Percentiles rank a stretch among this genome's conserved stretches.
These are phyloP conservation scores for Pelobates cultripes DNA, from an alignment of 2,797 vertebrate genomes.

Conservation along the genomic window DNA sequence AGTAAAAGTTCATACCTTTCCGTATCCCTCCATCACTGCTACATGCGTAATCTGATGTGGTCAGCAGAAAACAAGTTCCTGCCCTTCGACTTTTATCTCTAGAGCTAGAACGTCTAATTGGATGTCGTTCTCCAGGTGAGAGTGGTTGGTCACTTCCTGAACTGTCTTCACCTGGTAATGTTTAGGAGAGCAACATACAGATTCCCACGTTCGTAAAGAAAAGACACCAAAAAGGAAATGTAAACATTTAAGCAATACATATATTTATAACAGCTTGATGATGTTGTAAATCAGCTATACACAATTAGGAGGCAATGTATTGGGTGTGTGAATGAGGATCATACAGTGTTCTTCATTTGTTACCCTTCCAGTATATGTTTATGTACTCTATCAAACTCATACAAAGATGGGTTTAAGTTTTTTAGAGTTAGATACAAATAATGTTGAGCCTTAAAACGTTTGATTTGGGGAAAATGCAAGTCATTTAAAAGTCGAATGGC, in stretches of 20 bases:
- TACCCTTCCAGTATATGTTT: too few relatives aligned
- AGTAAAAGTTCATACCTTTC: constrained; percentile 85
- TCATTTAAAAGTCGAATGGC: too few relatives aligned
- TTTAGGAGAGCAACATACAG: constrained; percentile 71
- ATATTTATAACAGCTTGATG: too few relatives aligned
- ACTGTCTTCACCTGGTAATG: constrained; percentile 92
- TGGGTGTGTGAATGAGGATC: too few relatives aligned
- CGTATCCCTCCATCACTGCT: constrained; percentile 87
- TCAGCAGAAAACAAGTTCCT: constrained; percentile 93
- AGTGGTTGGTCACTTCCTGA: constrained; percentile 91
- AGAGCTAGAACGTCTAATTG: constrained; percentile 90
- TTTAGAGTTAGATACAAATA: too few relatives aligned
- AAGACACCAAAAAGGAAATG: not conserved
- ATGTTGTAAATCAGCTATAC: too few relatives aligned
- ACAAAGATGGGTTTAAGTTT: too few relatives aligned
- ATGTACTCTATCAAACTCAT: too few relatives aligned
- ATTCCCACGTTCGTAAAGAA: not conserved
- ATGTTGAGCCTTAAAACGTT: too few relatives aligned
- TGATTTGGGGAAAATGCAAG: too few relatives aligned
- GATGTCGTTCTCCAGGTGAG: constrained; percentile 88
- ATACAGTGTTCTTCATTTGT: too few relatives aligned
- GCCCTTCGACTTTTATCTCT: constrained; percentile 88
- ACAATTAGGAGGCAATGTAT: too few relatives aligned
- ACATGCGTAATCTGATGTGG: constrained; percentile 92
- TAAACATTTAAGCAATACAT: not conserved